Percentiles rank a stretch among this genome's conserved stretches.
phyloP scores from a whole-genome alignment of 2,113 vertebrate genomes.

The Semnornis frantzii region DNA sequence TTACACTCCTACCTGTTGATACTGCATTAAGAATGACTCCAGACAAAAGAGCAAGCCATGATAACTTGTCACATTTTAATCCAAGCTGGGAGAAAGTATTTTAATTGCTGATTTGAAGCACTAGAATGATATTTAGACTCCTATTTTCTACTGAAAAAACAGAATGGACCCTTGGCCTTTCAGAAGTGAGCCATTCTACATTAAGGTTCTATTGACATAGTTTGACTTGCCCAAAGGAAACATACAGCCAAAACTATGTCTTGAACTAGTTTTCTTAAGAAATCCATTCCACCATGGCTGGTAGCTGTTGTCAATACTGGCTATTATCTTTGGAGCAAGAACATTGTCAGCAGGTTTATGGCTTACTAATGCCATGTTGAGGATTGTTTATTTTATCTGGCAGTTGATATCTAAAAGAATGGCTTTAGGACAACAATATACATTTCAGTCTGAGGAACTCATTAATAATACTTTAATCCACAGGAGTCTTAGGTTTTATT shows the following conservation, averaged over 20 bases:
- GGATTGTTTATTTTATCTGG: conserved; percentile 47
- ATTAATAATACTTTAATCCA: conserved; percentile 7
- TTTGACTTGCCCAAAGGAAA: background rate
- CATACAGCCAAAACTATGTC: background rate
- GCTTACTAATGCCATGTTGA: background rate
- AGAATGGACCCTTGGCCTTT: background rate
- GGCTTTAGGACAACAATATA: conserved; percentile 23
- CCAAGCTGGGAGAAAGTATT: background rate
- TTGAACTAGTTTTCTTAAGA: background rate
- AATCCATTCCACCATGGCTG: background rate
- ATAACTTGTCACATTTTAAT: background rate
- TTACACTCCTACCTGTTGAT: background rate
- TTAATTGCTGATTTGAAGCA: background rate
- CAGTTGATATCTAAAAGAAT: background rate
- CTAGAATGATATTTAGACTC: background rate
- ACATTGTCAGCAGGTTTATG: background rate
- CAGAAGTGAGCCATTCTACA: background rate
- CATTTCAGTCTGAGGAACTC: conserved; percentile 7
- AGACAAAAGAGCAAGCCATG: background rate
- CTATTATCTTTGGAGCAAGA: background rate
- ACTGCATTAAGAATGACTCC: background rate
- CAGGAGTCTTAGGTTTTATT: conserved; percentile 43
- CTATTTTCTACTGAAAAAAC: background rate
- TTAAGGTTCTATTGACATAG: background rate
- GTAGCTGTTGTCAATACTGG: background rate